phyloP scores from a whole-genome alignment of 1,140 invertebrate species.

The Rhopalosiphum padi region DNA sequence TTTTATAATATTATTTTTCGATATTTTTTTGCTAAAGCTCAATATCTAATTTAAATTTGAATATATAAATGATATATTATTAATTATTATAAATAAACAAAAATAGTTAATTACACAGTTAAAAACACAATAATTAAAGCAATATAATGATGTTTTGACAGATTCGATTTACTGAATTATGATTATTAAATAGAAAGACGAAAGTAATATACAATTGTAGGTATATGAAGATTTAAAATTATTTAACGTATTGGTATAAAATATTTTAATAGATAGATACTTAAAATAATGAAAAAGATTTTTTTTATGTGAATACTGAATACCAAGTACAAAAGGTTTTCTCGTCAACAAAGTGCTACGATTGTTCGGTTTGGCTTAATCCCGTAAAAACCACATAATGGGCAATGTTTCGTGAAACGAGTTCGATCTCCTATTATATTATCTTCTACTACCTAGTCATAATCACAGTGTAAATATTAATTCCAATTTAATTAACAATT shows the following conservation, averaged over 20 bases:
- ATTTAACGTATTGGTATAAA: background rate
- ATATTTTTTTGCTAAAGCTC: background rate
- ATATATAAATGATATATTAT: background rate
- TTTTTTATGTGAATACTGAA: background rate
- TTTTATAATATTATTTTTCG: background rate
- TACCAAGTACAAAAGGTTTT: background rate
- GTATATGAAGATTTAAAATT: background rate
- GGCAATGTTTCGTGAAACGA: background rate
- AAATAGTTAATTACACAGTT: background rate
- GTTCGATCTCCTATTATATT: background rate
- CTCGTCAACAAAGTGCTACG: background rate
- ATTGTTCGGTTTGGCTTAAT: background rate
- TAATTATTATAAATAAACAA: background rate
- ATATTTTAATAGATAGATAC: background rate
- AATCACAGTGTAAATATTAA: background rate
- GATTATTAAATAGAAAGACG: too few relatives aligned
- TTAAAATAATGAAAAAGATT: background rate
- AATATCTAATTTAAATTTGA: too few relatives aligned
- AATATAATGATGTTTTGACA: background rate
- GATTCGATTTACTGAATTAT: background rate
- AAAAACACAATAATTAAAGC: background rate
- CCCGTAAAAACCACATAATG: background rate
- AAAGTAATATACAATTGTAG: too few relatives aligned
- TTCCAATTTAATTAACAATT: background rate
- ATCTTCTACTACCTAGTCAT: background rate